Percentiles rank a stretch among this genome's conserved stretches.
phyloP scores from a whole-genome alignment of 2,113 vertebrate genomes.

The Axis porcinus region DNA sequence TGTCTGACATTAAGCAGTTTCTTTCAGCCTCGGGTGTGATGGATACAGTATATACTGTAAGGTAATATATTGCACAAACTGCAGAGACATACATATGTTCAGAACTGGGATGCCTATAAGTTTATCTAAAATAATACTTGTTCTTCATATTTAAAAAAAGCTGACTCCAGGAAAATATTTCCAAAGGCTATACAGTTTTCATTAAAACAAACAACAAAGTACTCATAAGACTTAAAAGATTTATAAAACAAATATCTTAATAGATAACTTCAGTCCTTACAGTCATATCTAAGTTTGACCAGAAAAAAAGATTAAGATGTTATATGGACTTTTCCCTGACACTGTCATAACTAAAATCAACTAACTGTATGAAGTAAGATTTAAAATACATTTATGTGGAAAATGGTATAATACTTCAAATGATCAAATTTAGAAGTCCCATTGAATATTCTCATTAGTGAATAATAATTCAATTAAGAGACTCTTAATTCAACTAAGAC shows the following conservation, averaged over 20 bases:
- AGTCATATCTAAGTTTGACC: neutral
- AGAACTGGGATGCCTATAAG: neutral
- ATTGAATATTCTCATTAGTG: neutral
- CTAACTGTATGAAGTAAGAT: neutral
- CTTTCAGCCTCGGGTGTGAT: neutral
- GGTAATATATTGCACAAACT: neutral
- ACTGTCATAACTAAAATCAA: neutral
- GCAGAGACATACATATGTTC: neutral
- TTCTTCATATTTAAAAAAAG: neutral
- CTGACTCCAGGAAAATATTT: constrained; percentile 9
- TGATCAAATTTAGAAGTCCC: neutral
- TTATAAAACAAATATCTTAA: constrained; percentile 24
- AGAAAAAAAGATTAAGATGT: neutral
- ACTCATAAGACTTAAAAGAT: constrained; percentile 12
- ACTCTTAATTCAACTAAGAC: too few relatives aligned
- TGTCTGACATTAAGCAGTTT: neutral
- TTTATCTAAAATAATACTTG: neutral
- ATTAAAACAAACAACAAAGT: neutral
- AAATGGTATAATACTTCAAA: neutral
- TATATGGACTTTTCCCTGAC: neutral
- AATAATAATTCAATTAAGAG: too few relatives aligned
- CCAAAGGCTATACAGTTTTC: constrained; percentile 6
- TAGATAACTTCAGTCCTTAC: neutral
- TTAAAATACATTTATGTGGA: neutral
- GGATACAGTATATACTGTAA: neutral